Evolutionary conservation across 2,888 invertebrate genomes (phyloP).

Genomic region (Globia sparganii): DNA sequence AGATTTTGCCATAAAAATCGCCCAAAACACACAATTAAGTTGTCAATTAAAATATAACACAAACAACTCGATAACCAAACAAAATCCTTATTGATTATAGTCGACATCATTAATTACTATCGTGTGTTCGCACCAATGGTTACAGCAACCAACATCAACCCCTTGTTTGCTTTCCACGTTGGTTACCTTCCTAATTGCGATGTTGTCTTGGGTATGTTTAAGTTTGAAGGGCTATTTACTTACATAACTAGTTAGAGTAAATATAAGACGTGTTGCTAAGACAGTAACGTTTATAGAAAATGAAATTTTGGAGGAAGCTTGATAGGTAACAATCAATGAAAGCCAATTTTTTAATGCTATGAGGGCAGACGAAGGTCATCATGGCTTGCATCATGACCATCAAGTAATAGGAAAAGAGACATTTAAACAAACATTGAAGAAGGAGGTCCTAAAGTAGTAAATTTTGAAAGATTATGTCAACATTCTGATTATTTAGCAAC

Average conservation of each 20-base stretch:
- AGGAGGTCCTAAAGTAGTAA: no score
- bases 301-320: no score
- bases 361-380: no score
- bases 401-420: no score
- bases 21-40: constrained; percentile 2
- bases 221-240: constrained; percentile 32
- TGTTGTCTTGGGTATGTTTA: constrained; percentile 33
- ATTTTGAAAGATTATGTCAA: no score
- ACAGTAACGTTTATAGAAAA: no score
- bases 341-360: no score
- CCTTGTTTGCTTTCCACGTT: constrained; percentile 55
- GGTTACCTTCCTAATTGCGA: constrained; percentile 53
- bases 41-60: constrained; percentile 40
- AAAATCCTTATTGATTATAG: constrained; percentile 44
- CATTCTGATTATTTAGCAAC: no score
- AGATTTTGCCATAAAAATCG: background rate
- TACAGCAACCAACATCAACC: constrained; percentile 42
- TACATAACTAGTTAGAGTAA: constrained; percentile 18
- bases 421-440: no score
- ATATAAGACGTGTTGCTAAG: constrained; percentile 12
- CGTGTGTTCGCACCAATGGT: constrained; percentile 45
- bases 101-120: constrained; percentile 54
- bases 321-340: no score
- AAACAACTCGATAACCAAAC: constrained; percentile 27
- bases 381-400: no score